Evolutionary conservation across 1,140 invertebrate genomes (phyloP).

Genomic region (Drosophila fuyamai): DNA sequence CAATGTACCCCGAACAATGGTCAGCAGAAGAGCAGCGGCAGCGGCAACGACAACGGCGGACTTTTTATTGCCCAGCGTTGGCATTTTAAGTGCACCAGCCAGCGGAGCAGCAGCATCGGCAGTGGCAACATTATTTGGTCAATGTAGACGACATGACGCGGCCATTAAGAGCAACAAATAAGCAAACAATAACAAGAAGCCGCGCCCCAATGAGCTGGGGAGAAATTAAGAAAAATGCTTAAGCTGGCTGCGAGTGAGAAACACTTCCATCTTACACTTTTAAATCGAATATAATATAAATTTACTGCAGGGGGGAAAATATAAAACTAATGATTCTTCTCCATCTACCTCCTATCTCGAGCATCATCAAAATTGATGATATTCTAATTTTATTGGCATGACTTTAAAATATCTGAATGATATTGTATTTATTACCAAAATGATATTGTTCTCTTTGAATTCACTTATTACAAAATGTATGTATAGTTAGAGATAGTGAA

Average conservation of each 20-base stretch:
- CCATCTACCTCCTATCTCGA: neutral
- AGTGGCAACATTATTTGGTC: conserved; percentile 78
- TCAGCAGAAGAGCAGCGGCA: conserved; percentile 37
- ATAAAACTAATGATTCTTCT: neutral
- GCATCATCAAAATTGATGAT: neutral
- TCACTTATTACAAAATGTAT: neutral
- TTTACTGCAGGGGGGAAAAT: neutral
- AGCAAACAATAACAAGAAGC: conserved; percentile 73
- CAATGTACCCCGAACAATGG: conserved; percentile 81
- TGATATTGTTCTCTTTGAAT: neutral
- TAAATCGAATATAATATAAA: neutral
- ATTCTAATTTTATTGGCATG: neutral
- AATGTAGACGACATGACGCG: conserved; percentile 83
- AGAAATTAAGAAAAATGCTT: conserved; percentile 66
- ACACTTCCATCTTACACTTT: neutral
- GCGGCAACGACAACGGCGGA: neutral
- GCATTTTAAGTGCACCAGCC: conserved; percentile 73
- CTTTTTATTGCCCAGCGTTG: conserved; percentile 75
- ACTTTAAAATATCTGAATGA: neutral
- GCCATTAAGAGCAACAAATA: conserved; percentile 83
- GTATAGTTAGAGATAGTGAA: neutral
- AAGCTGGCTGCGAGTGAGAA: conserved; percentile 18
- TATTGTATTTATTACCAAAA: neutral
- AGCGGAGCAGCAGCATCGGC: conserved; percentile 22
- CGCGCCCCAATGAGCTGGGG: conserved; percentile 33